Evolutionary conservation across 2,888 invertebrate genomes (phyloP), one percentile per base, ranked within the genome.

Genomic region (Parelbella ahira): DNA sequence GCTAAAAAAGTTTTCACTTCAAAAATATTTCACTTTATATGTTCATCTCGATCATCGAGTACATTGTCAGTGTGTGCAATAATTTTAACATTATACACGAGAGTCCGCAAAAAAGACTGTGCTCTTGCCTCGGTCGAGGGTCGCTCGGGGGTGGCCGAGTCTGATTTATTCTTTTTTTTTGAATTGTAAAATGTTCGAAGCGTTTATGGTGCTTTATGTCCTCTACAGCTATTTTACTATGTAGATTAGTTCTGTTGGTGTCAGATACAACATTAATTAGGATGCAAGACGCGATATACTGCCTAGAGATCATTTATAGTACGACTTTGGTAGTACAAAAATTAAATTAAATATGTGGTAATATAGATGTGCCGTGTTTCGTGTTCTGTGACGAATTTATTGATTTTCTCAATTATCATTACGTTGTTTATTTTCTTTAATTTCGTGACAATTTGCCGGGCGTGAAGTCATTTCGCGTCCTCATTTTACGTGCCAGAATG

Each of bases 401-500:
- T 68, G 54, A 49, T 46, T 45, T 47, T 50, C 44, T 47, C 53
- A 58, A 24, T 54, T 54, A n/a, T n/a, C n/a, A n/a, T n/a, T n/a
- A n/a, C n/a, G n/a, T n/a, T n/a, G n/a, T n/a, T n/a, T n/a, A n/a
- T n/a, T 62, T 58, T 54, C 56, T 60, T 57, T 55, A 51, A 64
- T 63, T n/a, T n/a, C 63, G 68, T 70, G 71, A 70, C 75, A 65
- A 63, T 64, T 60, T n/a, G 64, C 63, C 61, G 67, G 65, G 68
- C 27, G 27, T 62, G 67, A 56, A 58, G 57, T 60, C 55, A 55
- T 46, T 63, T 62, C 18, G 64, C 72, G 72, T 75, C 79, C 76
- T 72, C 63, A 60, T 71, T 68, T 71, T 15, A 81, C 71, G 86
- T 87, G 86, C 86, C 86, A 87, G 82, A 84, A 78, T 76, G 67